Evolutionary conservation across 2,797 vertebrate genomes (phyloP).

Genomic region (Loris lydekkerianus): DNA sequence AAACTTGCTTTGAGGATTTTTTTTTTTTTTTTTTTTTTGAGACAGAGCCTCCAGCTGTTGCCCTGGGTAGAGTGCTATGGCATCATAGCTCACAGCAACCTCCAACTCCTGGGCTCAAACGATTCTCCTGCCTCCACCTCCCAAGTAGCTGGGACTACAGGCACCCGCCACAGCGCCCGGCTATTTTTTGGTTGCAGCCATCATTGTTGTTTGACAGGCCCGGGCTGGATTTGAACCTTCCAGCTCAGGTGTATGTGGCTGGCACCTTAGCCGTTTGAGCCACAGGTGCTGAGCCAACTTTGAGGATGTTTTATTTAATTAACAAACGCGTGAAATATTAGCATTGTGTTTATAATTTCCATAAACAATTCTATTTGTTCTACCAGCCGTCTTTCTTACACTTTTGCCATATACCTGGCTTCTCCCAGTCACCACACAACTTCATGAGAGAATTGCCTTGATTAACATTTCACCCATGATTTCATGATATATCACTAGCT

Average conservation of each 20-base stretch:
- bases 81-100: too few species aligned
- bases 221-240: too few species aligned
- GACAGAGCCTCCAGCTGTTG: too few species aligned
- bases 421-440: not conserved
- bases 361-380: not conserved
- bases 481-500: constrained; percentile 34
- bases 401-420: not conserved
- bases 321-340: not conserved
- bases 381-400: not conserved
- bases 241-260: too few species aligned
- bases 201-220: too few species aligned
- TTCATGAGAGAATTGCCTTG: not conserved
- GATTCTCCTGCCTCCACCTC: too few species aligned
- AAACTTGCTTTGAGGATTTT: not conserved
- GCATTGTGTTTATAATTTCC: not conserved
- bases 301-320: not conserved
- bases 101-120: too few species aligned
- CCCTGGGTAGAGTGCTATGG: too few species aligned
- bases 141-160: too few species aligned
- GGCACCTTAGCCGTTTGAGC: too few species aligned
- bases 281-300: not conserved
- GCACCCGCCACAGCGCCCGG: too few species aligned
- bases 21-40: not conserved
- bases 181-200: too few species aligned
- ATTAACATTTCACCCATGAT: constrained; percentile 57